Base-by-base conservation (phyloP, 2,888 invertebrate genomes). In the Sphecodes monilicornis region DNA sequence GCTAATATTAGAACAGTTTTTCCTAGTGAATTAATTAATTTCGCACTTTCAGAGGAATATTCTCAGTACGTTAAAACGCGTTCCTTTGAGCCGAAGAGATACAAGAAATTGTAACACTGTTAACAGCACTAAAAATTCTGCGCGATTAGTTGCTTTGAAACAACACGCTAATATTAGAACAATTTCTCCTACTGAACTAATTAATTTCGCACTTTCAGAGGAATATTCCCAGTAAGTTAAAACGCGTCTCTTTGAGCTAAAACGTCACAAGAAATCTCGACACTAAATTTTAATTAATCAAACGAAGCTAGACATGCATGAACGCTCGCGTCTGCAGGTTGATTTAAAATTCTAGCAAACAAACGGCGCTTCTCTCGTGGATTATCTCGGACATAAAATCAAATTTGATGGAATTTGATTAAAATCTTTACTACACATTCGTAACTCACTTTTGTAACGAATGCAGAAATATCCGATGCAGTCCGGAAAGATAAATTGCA, bases 331-430 rank as follows among this genome's bases (percentile, higher is more conserved):
- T 29, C 60, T 26, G 60, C 29, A 3, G 64, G 16, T 18, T 32
- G 32, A 60, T 60, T 60, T 60, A 60, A 60, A 29, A 60, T 60
- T 60, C 32, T 18, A 3, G 64, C 64, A 64, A 64, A 64, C 64
- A 32, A 64, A 22, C 32, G 64, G 13, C 8, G 8, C 64, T 29
- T 64, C 64, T 64, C 32, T 32, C 64, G 8, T 32, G 64, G 64
- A 64, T 64, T 64, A 32, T 32, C 22, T 64, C 64, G 22, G 29
- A 22, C 32, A 8, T 29, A 32, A 64, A 64, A 64, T 64, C 29
- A 64, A 64, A 64, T 22, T 10, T 18, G 32, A 64, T 32, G 32
- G 32, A 32, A 64, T 29, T 32, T 18, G 64, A 64, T 64, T 64
- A 32, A 64, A 64, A 64, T 32, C 32, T 64, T 64, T 22, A 32